Evolutionary conservation across 2,113 vertebrate genomes (phyloP).

Genomic region (Sebastes schlegelii): DNA sequence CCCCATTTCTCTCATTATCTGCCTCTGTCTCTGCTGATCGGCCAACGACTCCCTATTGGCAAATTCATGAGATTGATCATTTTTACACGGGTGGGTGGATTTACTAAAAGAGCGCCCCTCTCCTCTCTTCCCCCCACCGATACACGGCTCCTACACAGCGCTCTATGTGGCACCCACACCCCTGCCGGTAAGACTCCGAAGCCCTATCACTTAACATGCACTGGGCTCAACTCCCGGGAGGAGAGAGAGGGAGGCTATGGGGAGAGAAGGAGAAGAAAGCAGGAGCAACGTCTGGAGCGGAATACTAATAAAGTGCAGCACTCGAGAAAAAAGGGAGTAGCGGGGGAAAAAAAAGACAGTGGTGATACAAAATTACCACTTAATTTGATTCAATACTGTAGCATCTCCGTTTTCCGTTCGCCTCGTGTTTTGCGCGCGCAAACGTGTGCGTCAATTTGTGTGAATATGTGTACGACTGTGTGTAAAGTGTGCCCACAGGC

Average conservation of each 20-base stretch:
- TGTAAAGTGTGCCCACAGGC: constrained; percentile 51
- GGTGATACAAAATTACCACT: constrained; percentile 76
- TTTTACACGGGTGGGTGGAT: constrained; percentile 71
- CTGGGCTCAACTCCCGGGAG: constrained; percentile 75
- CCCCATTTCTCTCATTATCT: constrained; percentile 65
- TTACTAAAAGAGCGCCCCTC: constrained; percentile 53
- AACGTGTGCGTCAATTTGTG: constrained; percentile 18
- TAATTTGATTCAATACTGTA: constrained; percentile 76
- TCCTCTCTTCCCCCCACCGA: background rate
- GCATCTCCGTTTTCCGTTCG: constrained; percentile 63
- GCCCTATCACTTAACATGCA: constrained; percentile 79
- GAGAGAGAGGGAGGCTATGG: background rate
- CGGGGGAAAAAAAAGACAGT: constrained; percentile 41
- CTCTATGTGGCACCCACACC: constrained; percentile 60
- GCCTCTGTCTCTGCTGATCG: constrained; percentile 62
- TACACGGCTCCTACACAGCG: constrained; percentile 30
- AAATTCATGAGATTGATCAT: constrained; percentile 79
- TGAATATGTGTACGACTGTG: constrained; percentile 19
- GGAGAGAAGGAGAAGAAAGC: constrained; percentile 62
- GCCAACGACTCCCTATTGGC: constrained; percentile 69
- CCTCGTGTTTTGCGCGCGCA: constrained; percentile 3
- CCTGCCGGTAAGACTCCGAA: constrained; percentile 60
- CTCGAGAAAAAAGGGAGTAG: constrained; percentile 42
- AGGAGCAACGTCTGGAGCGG: constrained; percentile 56
- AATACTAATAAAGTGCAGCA: constrained; percentile 78